Base-by-base conservation (phyloP, 1,140 invertebrate species). In the Condylostylus longicornis region DNA sequence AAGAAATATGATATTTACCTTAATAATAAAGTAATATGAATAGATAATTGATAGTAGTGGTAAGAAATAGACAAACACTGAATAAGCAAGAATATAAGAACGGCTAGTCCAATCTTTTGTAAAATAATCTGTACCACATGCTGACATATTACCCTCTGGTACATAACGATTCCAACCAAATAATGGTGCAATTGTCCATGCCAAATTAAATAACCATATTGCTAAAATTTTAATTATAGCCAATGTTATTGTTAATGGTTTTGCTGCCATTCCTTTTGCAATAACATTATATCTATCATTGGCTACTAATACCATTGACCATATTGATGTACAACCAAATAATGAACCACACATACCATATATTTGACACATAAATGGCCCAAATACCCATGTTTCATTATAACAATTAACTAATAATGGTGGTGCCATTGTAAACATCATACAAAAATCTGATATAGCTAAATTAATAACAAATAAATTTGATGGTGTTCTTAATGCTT, bases 221-320 rank as follows among this genome's bases (percentile, higher is more conserved):
- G 70, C 54, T 2, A 81, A 29, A 38, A 86, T 75, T 47, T 75
- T 68, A 2, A 79, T 37, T 14, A 82, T 54, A 9, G 82, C 79
- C 32, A 67, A 67, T 17, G 72, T 75, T 32, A 71, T 74, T 7
- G 75, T 80, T 47, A 87, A 50, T 3, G 79, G 79, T 44, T 74
- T 74, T 15, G 71, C 74, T 5, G 77, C 67, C 44, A 84, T 64
- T 28, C 80, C 80, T 61, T 76, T 77, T 3, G 85, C 81, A 47
- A 89, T 88, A 28, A 87, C 82, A 46, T 82, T 82, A 64, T 86
- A 88, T 40, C 83, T 64, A 53, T 88, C 83, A 37, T 82, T 67
- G 32, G 82, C 76, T 40, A 88, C 85, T 51, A 80, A 68, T 0
- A 76, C 76, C 77, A 87, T 81, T 3, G 79, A 74, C 78, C 81